phyloP scores from a whole-genome alignment of 1,140 invertebrate species.

The Drosophila bocqueti region DNA sequence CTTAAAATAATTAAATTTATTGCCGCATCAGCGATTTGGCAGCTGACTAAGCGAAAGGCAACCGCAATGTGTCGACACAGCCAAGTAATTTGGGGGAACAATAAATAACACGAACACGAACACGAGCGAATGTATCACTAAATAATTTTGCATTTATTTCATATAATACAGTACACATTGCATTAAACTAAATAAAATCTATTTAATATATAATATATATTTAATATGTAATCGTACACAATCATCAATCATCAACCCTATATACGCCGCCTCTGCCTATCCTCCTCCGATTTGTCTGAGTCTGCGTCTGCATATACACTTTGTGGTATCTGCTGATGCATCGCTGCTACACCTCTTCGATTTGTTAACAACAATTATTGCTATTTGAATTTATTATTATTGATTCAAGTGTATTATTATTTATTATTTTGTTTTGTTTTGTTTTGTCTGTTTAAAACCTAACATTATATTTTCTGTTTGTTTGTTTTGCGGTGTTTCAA shows the following conservation, averaged over 20 bases:
- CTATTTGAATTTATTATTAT: conserved; percentile 73
- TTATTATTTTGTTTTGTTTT: conserved; percentile 1
- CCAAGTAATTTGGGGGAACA: not conserved
- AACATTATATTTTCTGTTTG: conserved; percentile 23
- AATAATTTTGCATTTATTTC: conserved; percentile 83
- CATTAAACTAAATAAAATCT: conserved; percentile 82
- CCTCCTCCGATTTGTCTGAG: conserved; percentile 49
- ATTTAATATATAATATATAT: conserved; percentile 71
- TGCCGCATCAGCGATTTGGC: conserved; percentile 38
- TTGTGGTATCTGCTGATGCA: conserved; percentile 43
- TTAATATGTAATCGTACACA: conserved; percentile 67
- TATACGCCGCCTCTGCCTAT: conserved; percentile 54
- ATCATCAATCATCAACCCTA: conserved; percentile 53
- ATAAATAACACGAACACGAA: conserved; percentile 8
- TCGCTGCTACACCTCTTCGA: conserved; percentile 32
- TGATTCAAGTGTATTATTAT: conserved; percentile 63
- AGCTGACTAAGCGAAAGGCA: conserved; percentile 49
- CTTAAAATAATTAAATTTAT: conserved; percentile 52
- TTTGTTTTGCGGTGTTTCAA: conserved; percentile 67
- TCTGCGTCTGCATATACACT: conserved; percentile 41
- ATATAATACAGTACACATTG: conserved; percentile 82
- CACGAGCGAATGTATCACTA: conserved; percentile 59
- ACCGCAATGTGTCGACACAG: conserved; percentile 38
- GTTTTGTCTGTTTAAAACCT: conserved; percentile 51
- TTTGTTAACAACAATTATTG: conserved; percentile 80